These are phyloP conservation scores for Chironomus riparius DNA, from an alignment of 2,888 invertebrate species.

Conservation along the genomic window DNA sequence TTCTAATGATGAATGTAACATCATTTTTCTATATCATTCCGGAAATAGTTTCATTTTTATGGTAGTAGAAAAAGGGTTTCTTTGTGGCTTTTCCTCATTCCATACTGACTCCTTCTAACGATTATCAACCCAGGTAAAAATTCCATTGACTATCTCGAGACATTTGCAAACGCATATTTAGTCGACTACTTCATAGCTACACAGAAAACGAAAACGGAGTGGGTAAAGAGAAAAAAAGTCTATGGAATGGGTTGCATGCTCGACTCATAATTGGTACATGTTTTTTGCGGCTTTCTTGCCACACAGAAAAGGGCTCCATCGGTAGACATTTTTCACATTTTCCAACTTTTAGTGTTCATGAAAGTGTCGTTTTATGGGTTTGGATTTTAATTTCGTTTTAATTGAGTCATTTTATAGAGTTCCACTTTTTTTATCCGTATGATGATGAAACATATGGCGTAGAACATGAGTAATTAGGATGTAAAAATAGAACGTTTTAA, in stretches of 20 bases:
- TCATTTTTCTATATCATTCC: background rate
- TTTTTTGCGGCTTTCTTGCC: slow-evolving; percentile 19
- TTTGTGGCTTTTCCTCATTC: slow-evolving; percentile 1
- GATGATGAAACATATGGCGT: slow-evolving; percentile 9
- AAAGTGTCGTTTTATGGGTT: slow-evolving; percentile 17
- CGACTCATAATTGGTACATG: slow-evolving; percentile 25
- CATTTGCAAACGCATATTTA: background rate
- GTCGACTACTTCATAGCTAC: too few species aligned
- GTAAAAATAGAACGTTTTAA: background rate
- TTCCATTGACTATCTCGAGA: slow-evolving; percentile 4
- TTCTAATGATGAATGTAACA: background rate
- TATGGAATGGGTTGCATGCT: background rate
- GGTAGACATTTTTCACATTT: slow-evolving; percentile 22
- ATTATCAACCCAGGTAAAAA: background rate
- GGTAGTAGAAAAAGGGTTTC: slow-evolving; percentile 12
- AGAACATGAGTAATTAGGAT: slow-evolving; percentile 24
- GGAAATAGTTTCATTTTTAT: slow-evolving; percentile 17
- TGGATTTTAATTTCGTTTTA: slow-evolving; percentile 27
- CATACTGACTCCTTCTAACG: background rate
- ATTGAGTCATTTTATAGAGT: slow-evolving; percentile 26
- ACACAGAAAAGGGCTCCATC: background rate
- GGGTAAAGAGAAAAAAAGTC: background rate
- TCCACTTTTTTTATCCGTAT: background rate
- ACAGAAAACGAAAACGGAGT: background rate
- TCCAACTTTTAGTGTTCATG: slow-evolving; percentile 7